A percentile compares a stretch with the other conserved stretches of the same genome.
phyloP scores from a whole-genome alignment of 1,140 invertebrate genomes.

The Stenopsyche tienmushanensis region DNA sequence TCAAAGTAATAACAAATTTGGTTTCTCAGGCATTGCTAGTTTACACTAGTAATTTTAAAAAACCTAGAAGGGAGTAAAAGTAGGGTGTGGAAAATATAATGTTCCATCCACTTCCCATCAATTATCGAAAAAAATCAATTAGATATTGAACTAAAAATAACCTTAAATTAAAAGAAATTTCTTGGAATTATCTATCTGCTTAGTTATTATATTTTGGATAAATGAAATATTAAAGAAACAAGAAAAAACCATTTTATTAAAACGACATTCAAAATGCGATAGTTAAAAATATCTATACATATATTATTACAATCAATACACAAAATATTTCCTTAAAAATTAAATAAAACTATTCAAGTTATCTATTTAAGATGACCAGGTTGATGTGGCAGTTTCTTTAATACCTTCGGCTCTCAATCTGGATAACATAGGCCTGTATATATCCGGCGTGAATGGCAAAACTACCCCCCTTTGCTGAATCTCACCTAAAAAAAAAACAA shows the following conservation, averaged over 20 bases:
- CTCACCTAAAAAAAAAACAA: constrained; percentile 67
- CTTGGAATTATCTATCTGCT: not conserved
- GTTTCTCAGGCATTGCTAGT: too few species aligned
- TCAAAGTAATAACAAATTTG: too few species aligned
- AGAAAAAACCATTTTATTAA: not conserved
- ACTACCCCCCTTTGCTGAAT: constrained; percentile 93
- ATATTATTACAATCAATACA: not conserved
- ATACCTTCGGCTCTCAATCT: constrained; percentile 85
- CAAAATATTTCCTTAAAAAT: not conserved
- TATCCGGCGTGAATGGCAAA: constrained; percentile 84
- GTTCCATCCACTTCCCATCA: too few species aligned
- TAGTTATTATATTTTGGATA: not conserved
- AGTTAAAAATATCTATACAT: not conserved
- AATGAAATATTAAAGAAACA: not conserved
- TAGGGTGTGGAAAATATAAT: too few species aligned
- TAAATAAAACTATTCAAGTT: constrained; percentile 1
- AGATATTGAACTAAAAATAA: not conserved
- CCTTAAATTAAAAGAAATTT: not conserved
- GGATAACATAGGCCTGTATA: constrained; percentile 87
- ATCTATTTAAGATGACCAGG: constrained; percentile 23
- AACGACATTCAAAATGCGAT: not conserved
- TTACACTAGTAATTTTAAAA: too few species aligned
- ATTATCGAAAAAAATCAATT: not conserved
- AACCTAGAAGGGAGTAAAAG: too few species aligned
- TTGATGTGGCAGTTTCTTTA: constrained; percentile 67